These are phyloP conservation scores for Acrocephalus arundinaceus DNA, from an alignment of 2,113 vertebrate species.

Conservation along the genomic window DNA sequence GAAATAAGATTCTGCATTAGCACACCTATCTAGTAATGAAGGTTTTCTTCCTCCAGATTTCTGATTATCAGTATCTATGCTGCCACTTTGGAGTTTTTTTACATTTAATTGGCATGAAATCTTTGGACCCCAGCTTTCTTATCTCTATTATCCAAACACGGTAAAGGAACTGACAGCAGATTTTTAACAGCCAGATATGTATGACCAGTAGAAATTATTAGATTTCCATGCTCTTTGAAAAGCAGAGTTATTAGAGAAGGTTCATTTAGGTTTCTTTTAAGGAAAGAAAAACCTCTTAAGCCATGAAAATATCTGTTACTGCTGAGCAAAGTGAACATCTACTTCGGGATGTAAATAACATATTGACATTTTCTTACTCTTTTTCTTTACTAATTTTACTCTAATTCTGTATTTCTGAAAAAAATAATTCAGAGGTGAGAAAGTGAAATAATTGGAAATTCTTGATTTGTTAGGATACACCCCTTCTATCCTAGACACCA, in stretches of 20 bases:
- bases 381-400: background rate
- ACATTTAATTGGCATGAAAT: constrained; percentile 19
- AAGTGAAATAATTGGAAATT: background rate
- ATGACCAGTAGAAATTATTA: background rate
- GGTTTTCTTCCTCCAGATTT: background rate
- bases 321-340: background rate
- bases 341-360: background rate
- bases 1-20: background rate
- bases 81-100: background rate
- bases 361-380: background rate
- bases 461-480: background rate
- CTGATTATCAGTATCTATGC: background rate
- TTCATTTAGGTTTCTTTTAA: background rate
- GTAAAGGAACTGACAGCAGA: background rate
- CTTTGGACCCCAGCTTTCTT: background rate
- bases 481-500: background rate
- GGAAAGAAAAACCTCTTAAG: background rate
- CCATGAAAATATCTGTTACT: background rate
- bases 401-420: background rate
- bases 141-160: background rate
- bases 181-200: background rate
- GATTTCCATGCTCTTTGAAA: background rate
- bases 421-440: background rate
- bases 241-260: background rate
- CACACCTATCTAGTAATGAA: background rate